Evolutionary conservation across 2,113 vertebrate species (phyloP), one percentile per base, ranked within the genome.

Genomic region (Cebus imitator): DNA sequence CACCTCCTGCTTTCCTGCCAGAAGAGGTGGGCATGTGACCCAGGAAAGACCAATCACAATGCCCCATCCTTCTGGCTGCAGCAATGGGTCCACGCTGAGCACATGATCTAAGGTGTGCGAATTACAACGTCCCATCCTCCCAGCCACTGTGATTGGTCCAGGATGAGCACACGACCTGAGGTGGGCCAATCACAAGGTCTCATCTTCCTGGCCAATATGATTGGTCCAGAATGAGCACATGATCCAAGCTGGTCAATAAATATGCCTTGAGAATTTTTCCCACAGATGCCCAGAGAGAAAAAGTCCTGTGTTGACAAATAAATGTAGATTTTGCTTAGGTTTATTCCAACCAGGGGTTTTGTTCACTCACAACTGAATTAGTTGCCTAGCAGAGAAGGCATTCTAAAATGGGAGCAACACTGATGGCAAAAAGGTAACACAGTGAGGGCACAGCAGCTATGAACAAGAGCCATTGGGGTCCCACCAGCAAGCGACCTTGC

Each of bases 21-120:
- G 0, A 21, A 23, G 9, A 52, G 4, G 23, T 6, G 11, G 37
- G 16, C 23, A 0, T 1, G 6, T 13, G 61, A 50, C 8, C 4
- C 73, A 32, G 30, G 2, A 68, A 81, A 8, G 61, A 20, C 43
- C 35, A 37, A 32, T 40, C 61, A 57, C 37, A 11, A 48, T 8
- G 2, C 12, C 10, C 2, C 30, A 20, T 20, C 23, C 8, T 87
- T 20, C 82, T 20, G 4, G 43, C 30, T 45, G 9, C 16, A 94
- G 27, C 8, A 13, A 37, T 79, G 61, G n/a, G 57, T n/a, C n/a
- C 30, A 35, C 5, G 2, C 0, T 32, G 4, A 82, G 21, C 21
- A 45, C 30, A 10, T 25, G 57, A 58, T 43, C 25, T 18, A 43
- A 6, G 8, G 1, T 14, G 2, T 30, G 3, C 16, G 58, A 43